Conservation (phyloP, 2,888 invertebrate genomes). For the Leptinotarsa haldemani region DNA sequence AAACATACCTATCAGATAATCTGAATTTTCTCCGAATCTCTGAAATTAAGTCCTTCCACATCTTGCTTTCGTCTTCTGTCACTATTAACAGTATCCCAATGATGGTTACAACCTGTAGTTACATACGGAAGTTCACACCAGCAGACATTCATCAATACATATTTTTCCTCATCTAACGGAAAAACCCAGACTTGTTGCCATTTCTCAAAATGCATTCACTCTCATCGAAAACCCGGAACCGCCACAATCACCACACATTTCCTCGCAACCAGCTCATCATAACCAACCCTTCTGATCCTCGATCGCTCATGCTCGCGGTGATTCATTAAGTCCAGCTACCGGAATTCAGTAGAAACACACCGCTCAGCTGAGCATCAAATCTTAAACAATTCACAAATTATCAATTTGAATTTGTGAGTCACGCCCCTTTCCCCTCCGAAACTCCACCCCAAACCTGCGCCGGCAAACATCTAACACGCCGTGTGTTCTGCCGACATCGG, state of each 20-base stretch:
- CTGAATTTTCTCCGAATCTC: too few relatives aligned
- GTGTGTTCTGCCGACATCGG: slow-evolving; percentile 52
- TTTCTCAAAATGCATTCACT: too few relatives aligned
- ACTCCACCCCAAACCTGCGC: slow-evolving; percentile 66
- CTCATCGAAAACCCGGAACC: neutral
- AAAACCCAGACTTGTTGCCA: too few relatives aligned
- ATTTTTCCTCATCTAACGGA: too few relatives aligned
- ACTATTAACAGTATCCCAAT: too few relatives aligned
- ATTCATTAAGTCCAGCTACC: slow-evolving; percentile 59
- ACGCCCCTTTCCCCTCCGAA: slow-evolving; percentile 61
- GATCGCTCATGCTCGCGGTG: slow-evolving; percentile 38
- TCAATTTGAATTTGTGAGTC: slow-evolving; percentile 63
- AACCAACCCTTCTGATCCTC: slow-evolving; percentile 9
- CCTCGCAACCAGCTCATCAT: slow-evolving; percentile 1
- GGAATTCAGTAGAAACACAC: slow-evolving; percentile 56
- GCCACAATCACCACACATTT: slow-evolving; percentile 13
- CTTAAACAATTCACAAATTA: slow-evolving; percentile 67
- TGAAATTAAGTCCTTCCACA: too few relatives aligned
- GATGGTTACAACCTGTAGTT: too few relatives aligned
- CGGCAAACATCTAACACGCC: slow-evolving; percentile 54
- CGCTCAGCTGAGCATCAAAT: slow-evolving; percentile 65
- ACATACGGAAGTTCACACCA: too few relatives aligned
- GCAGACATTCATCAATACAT: too few relatives aligned
- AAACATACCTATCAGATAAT: too few relatives aligned
- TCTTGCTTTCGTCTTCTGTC: too few relatives aligned